phyloP scores from a whole-genome alignment of 2,888 invertebrate species.

The Troilus luridus region DNA sequence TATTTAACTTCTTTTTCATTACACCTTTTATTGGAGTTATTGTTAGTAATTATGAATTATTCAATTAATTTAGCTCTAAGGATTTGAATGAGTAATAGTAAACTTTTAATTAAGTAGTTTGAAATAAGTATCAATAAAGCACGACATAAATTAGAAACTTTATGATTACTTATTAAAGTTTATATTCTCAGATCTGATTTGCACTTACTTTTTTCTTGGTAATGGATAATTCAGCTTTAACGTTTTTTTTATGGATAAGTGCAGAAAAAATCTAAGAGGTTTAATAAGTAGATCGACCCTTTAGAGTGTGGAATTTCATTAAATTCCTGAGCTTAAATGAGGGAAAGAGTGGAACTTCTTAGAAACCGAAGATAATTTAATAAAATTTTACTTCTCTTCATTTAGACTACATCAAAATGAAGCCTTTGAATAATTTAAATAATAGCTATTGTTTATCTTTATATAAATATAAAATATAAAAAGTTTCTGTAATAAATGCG shows the following conservation, averaged over 20 bases:
- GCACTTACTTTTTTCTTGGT: not conserved
- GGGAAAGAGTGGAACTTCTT: constrained; percentile 15
- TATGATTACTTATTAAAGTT: not conserved
- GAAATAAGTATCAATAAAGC: not conserved
- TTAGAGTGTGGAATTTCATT: not conserved
- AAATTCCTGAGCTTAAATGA: not conserved
- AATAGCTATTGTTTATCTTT: not conserved
- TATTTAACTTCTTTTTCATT: too few relatives aligned
- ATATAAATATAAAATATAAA: too few relatives aligned
- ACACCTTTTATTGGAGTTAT: too few relatives aligned
- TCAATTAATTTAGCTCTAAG: not conserved
- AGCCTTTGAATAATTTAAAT: not conserved
- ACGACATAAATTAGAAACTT: not conserved
- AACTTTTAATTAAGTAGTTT: not conserved
- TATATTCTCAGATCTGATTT: not conserved
- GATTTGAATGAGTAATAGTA: not conserved
- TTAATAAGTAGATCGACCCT: not conserved
- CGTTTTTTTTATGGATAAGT: not conserved
- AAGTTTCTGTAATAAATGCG: too few relatives aligned
- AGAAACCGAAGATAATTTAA: not conserved
- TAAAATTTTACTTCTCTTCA: not conserved
- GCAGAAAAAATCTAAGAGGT: not conserved
- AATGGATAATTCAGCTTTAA: not conserved
- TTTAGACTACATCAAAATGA: not conserved
- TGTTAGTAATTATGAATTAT: too few relatives aligned